Conservation (phyloP, 2,797 vertebrate genomes). For the Notoglanidium macrostoma region DNA sequence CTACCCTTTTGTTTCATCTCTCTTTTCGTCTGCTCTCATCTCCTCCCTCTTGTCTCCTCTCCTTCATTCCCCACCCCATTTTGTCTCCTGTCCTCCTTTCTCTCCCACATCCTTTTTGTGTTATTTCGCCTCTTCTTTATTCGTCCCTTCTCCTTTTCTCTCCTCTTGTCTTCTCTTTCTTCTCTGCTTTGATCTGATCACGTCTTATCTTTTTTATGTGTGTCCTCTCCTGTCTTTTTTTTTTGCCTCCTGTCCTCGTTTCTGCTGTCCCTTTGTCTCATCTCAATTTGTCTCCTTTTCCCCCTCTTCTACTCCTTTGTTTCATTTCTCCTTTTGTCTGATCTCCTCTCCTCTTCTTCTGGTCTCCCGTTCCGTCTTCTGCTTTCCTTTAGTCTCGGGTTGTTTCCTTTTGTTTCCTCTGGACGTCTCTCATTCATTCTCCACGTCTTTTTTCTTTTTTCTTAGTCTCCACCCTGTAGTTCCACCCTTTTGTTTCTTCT, state of each 20-base stretch:
- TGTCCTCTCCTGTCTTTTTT: not conserved
- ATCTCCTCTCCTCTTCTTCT: constrained; percentile 4
- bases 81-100: not conserved
- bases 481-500: not conserved
- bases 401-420: constrained; percentile 31
- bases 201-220: not conserved
- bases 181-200: not conserved
- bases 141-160: not conserved
- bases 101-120: not conserved
- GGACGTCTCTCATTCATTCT: not conserved
- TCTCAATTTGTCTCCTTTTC: not conserved
- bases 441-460: not conserved
- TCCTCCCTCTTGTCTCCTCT: not conserved
- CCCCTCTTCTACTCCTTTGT: not conserved
- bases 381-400: constrained; percentile 55
- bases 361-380: constrained; percentile 54
- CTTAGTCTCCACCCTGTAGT: not conserved
- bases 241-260: not conserved
- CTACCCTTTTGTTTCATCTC: not conserved
- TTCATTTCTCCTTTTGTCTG: not conserved
- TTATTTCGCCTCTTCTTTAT: not conserved
- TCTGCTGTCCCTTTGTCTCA: not conserved
- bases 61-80: not conserved
- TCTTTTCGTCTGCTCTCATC: not conserved
- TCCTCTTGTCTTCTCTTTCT: not conserved